A percentile compares a stretch with the other conserved stretches of the same genome.
These are phyloP conservation scores for Forbesichthys papilliferus DNA, from an alignment of 2,113 vertebrate species.

Conservation along the genomic window DNA sequence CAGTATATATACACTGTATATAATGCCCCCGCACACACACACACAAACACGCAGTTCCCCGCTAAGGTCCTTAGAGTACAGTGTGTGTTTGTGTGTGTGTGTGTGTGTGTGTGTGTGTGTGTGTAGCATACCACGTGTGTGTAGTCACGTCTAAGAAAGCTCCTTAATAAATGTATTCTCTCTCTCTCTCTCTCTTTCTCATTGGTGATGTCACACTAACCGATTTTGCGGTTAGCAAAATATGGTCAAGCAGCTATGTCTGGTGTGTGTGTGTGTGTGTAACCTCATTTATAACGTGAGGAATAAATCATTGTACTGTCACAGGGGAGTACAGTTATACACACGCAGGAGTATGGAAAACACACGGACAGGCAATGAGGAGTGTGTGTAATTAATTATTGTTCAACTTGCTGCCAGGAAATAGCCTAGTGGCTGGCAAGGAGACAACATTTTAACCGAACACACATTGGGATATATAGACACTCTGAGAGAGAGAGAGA, in stretches of 20 bases:
- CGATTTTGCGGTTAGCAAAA: constrained; percentile 17
- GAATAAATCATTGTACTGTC: constrained; percentile 51
- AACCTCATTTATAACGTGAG: constrained; percentile 39
- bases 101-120: constrained; percentile 6
- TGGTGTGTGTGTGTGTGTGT: constrained; percentile 10
- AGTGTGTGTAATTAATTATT: constrained; percentile 47
- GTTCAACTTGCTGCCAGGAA: constrained; percentile 37
- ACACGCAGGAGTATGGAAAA: constrained; percentile 15
- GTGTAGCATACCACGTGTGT: constrained; percentile 70
- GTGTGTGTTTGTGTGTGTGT: constrained; percentile 35
- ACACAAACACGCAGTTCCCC: constrained; percentile 45
- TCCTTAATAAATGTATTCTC: constrained; percentile 49
- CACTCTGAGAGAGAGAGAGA: neutral
- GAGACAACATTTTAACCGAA: constrained; percentile 13
- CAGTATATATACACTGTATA: constrained; percentile 1
- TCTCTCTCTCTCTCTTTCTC: constrained; percentile 17
- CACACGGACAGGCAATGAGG: constrained; percentile 16
- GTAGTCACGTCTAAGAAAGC: constrained; percentile 70
- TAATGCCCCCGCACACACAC: constrained; percentile 1
- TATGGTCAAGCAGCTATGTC: constrained; percentile 25
- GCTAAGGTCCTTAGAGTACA: constrained; percentile 58
- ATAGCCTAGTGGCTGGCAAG: constrained; percentile 9
- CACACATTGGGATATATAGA: constrained; percentile 11
- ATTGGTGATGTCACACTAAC: constrained; percentile 47
- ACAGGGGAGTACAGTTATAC: constrained; percentile 19